A percentile compares a stretch with the other conserved stretches of the same genome.
phyloP scores from a whole-genome alignment of 2,888 invertebrate species.

The Chromoteleia sp. region DNA sequence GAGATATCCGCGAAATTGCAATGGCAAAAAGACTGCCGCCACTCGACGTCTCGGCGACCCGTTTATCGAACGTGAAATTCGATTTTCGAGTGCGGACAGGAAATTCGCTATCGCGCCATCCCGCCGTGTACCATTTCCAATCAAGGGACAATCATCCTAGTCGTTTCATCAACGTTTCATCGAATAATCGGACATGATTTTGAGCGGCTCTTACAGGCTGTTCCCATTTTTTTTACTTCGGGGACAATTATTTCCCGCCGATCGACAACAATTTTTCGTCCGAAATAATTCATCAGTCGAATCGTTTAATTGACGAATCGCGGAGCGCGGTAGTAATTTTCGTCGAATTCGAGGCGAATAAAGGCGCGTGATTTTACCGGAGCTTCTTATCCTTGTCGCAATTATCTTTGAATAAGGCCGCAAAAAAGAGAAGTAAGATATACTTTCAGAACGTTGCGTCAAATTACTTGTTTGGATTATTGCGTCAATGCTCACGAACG shows the following conservation, averaged over 20 bases:
- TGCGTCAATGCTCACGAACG: slow-evolving; percentile 38
- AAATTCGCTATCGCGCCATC: slow-evolving; percentile 59
- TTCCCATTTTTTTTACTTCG: neutral
- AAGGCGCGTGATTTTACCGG: neutral
- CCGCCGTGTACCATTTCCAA: slow-evolving; percentile 72
- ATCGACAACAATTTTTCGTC: slow-evolving; percentile 4
- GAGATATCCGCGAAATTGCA: slow-evolving; percentile 40
- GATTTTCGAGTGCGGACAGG: slow-evolving; percentile 55
- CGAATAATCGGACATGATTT: slow-evolving; percentile 72
- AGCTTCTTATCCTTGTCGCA: neutral
- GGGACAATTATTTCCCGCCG: slow-evolving; percentile 12
- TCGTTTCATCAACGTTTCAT: slow-evolving; percentile 76
- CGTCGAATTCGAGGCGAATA: neutral
- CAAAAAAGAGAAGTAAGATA: neutral
- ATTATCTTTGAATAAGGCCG: neutral
- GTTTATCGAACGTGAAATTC: slow-evolving; percentile 35
- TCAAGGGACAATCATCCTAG: slow-evolving; percentile 79
- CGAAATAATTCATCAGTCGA: neutral
- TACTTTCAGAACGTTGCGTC: neutral
- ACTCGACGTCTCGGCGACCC: slow-evolving; percentile 37
- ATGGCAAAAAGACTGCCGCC: slow-evolving; percentile 32
- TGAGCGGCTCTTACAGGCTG: slow-evolving; percentile 21
- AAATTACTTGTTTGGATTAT: slow-evolving; percentile 26
- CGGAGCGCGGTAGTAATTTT: neutral
- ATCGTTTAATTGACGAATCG: neutral